phyloP scores from a whole-genome alignment of 2,113 vertebrate genomes.

The Guaruba guarouba region DNA sequence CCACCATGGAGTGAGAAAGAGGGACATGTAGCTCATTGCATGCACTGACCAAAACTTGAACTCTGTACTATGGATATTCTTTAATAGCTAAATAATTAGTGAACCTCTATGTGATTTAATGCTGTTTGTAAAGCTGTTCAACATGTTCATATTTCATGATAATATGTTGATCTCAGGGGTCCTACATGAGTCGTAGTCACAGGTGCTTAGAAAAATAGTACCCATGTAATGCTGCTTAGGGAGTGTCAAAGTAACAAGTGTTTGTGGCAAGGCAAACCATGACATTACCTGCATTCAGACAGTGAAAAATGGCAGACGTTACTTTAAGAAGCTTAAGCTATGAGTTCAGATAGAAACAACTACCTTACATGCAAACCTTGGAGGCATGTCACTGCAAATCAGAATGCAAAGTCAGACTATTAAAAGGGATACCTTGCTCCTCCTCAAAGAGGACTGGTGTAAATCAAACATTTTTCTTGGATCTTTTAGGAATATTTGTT shows the following conservation, averaged over 20 bases:
- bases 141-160: background rate
- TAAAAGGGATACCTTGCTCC: background rate
- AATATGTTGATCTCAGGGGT: background rate
- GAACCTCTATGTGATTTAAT: background rate
- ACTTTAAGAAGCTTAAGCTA: background rate
- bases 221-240: background rate
- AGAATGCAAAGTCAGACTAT: background rate
- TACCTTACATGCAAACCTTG: background rate
- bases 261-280: background rate
- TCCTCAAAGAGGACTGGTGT: background rate
- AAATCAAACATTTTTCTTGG: background rate
- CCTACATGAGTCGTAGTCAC: rapidly evolving
- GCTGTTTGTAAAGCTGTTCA: background rate
- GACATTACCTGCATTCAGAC: background rate
- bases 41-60: background rate
- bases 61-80: background rate
- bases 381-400: background rate
- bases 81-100: background rate
- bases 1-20: background rate
- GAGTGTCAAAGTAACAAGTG: background rate
- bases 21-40: rapidly evolving
- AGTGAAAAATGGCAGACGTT: background rate
- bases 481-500: background rate
- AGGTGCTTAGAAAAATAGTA: background rate
- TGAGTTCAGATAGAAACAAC: background rate